Evolutionary conservation across 2,113 vertebrate genomes (phyloP).

Genomic region (Corythoichthys haematopterus): DNA sequence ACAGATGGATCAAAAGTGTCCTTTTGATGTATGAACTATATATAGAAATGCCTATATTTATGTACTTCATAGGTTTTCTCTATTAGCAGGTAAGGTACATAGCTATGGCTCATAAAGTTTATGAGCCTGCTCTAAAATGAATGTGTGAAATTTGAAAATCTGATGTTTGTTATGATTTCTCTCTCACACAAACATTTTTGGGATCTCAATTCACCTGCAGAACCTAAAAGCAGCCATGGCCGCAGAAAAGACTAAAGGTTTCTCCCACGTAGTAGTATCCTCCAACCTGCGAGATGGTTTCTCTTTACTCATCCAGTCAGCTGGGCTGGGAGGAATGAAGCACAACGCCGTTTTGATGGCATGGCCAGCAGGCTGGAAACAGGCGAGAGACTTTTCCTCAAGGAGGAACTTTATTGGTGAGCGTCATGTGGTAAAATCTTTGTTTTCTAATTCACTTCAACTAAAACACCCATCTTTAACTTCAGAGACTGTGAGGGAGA

Average conservation of each 20-base stretch:
- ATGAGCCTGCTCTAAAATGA: no score
- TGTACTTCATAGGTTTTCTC: no score
- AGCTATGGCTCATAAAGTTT: no score
- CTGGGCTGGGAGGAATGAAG: constrained; percentile 93
- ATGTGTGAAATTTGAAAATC: no score
- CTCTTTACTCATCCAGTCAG: constrained; percentile 91
- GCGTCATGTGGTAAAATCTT: not conserved
- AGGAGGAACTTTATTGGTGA: constrained; percentile 91
- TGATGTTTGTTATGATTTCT: no score
- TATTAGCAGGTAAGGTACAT: no score
- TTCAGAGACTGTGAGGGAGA: constrained; percentile 87
- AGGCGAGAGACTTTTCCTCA: constrained; percentile 69
- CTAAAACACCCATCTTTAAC: constrained; percentile 5
- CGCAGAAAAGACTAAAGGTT: constrained; percentile 85
- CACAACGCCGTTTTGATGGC: constrained; percentile 91
- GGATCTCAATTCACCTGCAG: constrained; percentile 49
- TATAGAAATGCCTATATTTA: no score
- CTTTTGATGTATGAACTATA: no score
- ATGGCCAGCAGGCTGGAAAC: constrained; percentile 84
- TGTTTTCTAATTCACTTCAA: not conserved
- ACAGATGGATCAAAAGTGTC: no score
- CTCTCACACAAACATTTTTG: not conserved
- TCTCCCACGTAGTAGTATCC: constrained; percentile 89
- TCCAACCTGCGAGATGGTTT: constrained; percentile 86
- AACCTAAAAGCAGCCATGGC: constrained; percentile 84